Conservation (phyloP, 2,888 invertebrate species). For the Zelleria hepariella region DNA sequence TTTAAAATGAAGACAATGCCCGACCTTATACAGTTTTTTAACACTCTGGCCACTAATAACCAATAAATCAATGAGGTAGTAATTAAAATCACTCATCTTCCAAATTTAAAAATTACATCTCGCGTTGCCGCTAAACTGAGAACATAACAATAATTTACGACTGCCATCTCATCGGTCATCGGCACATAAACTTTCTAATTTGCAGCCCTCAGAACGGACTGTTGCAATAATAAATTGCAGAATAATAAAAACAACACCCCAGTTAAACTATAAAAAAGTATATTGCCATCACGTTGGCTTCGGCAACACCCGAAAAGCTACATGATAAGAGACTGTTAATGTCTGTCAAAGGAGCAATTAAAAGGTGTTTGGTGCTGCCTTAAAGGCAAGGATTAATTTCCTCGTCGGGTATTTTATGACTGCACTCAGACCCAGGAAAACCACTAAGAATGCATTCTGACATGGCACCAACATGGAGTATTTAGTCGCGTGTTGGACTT, state of each 20-base stretch:
- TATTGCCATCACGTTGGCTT: constrained; percentile 50
- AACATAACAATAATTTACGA: constrained; percentile 55
- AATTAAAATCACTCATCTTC: constrained; percentile 52
- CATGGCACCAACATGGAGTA: background rate
- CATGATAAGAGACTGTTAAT: constrained; percentile 45
- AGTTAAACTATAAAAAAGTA: constrained; percentile 51
- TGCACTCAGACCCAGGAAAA: background rate
- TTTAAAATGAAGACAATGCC: background rate
- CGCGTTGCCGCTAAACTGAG: constrained; percentile 45
- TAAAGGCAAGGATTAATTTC: constrained; percentile 52
- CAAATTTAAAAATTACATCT: constrained; percentile 31
- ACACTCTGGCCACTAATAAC: constrained; percentile 36
- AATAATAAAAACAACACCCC: constrained; percentile 63
- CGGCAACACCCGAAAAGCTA: constrained; percentile 57
- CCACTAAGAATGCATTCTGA: constrained; percentile 7
- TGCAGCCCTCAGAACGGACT: constrained; percentile 36
- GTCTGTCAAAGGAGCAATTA: constrained; percentile 70
- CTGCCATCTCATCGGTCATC: constrained; percentile 39
- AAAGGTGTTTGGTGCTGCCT: constrained; percentile 53
- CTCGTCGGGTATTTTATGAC: constrained; percentile 16
- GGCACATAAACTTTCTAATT: constrained; percentile 67
- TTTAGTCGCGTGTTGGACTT: constrained; percentile 4
- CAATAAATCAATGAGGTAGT: constrained; percentile 50
- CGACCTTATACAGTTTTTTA: constrained; percentile 16
- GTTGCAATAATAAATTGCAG: constrained; percentile 48